phyloP scores from a whole-genome alignment of 2,113 vertebrate species.

The Dipodomys merriami region DNA sequence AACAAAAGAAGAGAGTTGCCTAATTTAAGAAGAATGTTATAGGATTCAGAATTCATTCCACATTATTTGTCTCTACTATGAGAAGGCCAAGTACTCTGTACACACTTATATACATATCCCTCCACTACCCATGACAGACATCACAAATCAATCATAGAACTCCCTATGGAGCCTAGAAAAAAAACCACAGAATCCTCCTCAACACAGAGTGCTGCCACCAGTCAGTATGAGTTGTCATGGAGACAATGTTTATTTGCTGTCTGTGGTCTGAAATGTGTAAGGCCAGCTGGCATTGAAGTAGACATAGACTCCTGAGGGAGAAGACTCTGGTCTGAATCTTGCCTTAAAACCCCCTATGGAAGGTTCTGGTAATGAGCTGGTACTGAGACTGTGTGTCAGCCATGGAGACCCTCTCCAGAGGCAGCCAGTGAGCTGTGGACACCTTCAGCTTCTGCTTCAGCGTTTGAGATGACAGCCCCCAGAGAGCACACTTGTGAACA shows the following conservation, averaged over 20 bases:
- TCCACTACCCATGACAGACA: neutral
- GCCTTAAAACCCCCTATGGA: neutral
- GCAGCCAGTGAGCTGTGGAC: neutral
- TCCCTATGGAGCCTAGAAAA: conserved; percentile 3
- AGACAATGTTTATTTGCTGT: neutral
- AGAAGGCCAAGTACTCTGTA: neutral
- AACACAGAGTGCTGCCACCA: neutral
- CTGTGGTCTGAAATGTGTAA: neutral
- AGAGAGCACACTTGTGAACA: neutral
- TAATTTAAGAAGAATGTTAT: neutral
- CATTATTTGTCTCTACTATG: neutral
- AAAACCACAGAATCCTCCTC: neutral
- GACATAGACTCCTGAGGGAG: neutral
- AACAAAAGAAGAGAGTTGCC: neutral
- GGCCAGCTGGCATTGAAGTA: neutral
- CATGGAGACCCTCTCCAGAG: neutral
- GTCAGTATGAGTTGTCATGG: neutral
- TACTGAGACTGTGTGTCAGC: neutral
- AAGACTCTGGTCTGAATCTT: neutral
- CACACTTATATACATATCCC: fast-evolving
- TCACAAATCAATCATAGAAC: neutral
- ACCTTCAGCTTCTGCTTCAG: neutral
- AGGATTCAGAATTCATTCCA: conserved; percentile 4
- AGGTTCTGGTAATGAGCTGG: neutral
- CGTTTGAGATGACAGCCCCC: neutral